phyloP scores from a whole-genome alignment of 2,113 vertebrate species.

The Opisthocomus hoazin region DNA sequence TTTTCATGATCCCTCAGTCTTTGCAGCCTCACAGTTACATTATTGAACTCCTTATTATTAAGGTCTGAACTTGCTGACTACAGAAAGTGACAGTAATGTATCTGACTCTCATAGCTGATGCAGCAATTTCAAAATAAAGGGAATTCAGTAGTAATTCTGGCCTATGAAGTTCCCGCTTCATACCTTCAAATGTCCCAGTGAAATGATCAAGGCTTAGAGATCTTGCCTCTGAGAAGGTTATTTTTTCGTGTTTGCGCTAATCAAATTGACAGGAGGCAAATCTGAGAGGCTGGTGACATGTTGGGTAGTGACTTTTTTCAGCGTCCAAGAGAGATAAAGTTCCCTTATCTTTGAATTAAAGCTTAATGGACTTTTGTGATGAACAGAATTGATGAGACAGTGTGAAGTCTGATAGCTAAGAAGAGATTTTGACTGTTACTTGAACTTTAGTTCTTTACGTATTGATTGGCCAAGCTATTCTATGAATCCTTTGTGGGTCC shows the following conservation, averaged over 20 bases:
- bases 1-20: neutral
- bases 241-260: neutral
- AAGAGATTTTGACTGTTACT: neutral
- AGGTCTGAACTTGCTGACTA: neutral
- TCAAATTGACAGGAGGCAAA: neutral
- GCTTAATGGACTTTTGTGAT: neutral
- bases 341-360: neutral
- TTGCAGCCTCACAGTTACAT: neutral
- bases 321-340: neutral
- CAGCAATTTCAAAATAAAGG: neutral
- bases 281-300: neutral
- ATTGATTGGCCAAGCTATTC: neutral
- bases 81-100: neutral
- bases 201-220: neutral
- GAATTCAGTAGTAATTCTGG: neutral
- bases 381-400: neutral
- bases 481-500: neutral
- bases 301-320: neutral
- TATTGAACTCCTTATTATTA: neutral
- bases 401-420: neutral
- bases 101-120: neutral
- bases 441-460: neutral
- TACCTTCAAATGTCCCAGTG: neutral
- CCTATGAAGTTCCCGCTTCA: neutral
- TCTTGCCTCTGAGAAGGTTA: neutral